Percentiles rank a stretch among this genome's conserved stretches.
Conservation (phyloP, 1,140 invertebrate genomes). For the Melipona quadrifasciata region DNA sequence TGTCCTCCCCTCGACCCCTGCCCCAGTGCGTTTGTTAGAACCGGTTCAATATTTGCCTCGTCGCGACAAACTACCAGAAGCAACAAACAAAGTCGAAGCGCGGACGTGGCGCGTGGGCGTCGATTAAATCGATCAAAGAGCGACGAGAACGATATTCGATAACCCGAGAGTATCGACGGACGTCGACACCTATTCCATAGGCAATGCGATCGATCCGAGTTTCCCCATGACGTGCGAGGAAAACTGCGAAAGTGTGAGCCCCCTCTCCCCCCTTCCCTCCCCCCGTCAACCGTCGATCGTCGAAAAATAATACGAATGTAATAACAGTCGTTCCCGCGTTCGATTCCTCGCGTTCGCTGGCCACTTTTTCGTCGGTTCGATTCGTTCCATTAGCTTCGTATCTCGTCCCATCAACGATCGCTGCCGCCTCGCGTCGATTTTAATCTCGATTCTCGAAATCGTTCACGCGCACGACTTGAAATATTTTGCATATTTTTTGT, state of each 20-base stretch:
- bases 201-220: not conserved
- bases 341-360: not conserved
- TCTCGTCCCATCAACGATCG: not conserved
- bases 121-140: constrained; percentile 1
- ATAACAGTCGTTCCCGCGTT: not conserved
- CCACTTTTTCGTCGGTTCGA: not conserved
- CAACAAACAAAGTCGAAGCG: not conserved
- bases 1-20: no score
- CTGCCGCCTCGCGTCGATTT: not conserved
- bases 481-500: not conserved
- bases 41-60: not conserved
- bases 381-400: not conserved
- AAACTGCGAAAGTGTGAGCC: not conserved
- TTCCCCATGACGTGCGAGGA: not conserved
- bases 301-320: not conserved
- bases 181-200: not conserved
- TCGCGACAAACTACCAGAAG: not conserved
- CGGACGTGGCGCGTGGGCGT: not conserved
- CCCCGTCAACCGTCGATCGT: not conserved
- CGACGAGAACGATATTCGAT: not conserved
- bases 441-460: not conserved
- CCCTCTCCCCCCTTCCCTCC: no score
- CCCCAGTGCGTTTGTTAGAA: not conserved
- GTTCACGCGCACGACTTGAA: not conserved
- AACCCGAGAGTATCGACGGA: not conserved